Evolutionary conservation across 2,888 invertebrate genomes (phyloP).

Genomic region (Mallateleia sp.): DNA sequence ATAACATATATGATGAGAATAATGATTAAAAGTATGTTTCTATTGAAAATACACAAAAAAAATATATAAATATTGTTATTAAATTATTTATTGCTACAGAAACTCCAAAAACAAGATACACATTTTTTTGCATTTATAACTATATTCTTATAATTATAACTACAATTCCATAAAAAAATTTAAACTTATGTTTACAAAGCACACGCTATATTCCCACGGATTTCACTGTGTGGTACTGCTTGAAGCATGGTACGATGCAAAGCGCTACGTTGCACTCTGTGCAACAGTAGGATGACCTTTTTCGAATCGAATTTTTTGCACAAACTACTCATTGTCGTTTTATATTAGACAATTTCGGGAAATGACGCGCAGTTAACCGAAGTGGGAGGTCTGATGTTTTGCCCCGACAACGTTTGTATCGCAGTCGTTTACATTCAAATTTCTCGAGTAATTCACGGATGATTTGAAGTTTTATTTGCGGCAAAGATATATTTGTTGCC

Average conservation of each 20-base stretch:
- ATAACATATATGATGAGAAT: not conserved
- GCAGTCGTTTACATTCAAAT: constrained; percentile 24
- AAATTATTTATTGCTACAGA: constrained; percentile 38
- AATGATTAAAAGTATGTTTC: not conserved
- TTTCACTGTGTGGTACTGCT: constrained; percentile 17
- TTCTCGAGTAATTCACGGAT: constrained; percentile 21
- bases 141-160: constrained; percentile 35
- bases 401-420: constrained; percentile 1
- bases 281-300: constrained; percentile 32
- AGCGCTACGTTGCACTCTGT: constrained; percentile 42
- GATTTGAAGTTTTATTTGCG: constrained; percentile 21
- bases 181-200: constrained; percentile 21
- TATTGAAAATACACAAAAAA: constrained; percentile 4
- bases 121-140: constrained; percentile 29
- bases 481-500: constrained; percentile 2
- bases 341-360: constrained; percentile 29
- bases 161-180: constrained; percentile 18
- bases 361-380: constrained; percentile 54
- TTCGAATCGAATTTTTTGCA: constrained; percentile 20
- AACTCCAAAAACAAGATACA: constrained; percentile 35
- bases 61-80: constrained; percentile 32
- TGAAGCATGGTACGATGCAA: constrained; percentile 44
- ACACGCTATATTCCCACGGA: constrained; percentile 14
- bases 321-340: constrained; percentile 48
- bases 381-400: constrained; percentile 5